Percentiles rank a stretch among this genome's conserved stretches.
Evolutionary conservation across 1,140 invertebrate genomes (phyloP).

Genomic region (Gryon sp.): DNA sequence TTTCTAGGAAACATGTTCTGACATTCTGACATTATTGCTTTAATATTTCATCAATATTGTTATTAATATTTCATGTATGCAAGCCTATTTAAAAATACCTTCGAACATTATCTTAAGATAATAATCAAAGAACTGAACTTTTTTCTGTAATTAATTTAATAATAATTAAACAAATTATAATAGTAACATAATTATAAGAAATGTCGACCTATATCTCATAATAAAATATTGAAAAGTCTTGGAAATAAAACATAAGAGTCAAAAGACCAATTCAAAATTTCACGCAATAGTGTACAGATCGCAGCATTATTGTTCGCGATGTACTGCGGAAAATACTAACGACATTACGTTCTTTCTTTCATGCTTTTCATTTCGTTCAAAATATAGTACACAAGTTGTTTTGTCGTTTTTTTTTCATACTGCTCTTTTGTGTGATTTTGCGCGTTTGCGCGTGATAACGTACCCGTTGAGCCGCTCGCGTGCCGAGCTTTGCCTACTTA

Average conservation of each 20-base stretch:
- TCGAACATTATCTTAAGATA: too few relatives aligned
- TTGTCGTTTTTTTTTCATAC: constrained; percentile 54
- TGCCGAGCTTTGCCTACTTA: constrained; percentile 47
- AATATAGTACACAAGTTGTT: constrained; percentile 40
- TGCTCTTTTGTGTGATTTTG: constrained; percentile 47
- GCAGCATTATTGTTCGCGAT: constrained; percentile 23
- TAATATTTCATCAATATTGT: too few relatives aligned
- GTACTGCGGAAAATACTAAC: constrained; percentile 13
- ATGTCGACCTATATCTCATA: too few relatives aligned
- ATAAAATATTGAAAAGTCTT: too few relatives aligned
- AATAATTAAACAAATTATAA: too few relatives aligned
- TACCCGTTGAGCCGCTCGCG: constrained; percentile 34
- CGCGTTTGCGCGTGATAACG: constrained; percentile 50
- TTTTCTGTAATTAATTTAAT: too few relatives aligned
- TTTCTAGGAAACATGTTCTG: too few relatives aligned
- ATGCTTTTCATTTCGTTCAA: constrained; percentile 23
- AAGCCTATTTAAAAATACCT: too few relatives aligned
- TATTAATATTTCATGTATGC: too few relatives aligned
- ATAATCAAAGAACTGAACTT: too few relatives aligned
- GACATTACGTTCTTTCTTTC: constrained; percentile 40
- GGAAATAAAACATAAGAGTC: not conserved
- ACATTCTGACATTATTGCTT: too few relatives aligned
- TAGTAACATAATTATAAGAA: too few relatives aligned
- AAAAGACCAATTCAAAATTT: not conserved
- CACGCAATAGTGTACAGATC: constrained; percentile 2